phyloP scores from a whole-genome alignment of 1,140 invertebrate genomes.

The silkworm (Bombyx mori) region DNA sequence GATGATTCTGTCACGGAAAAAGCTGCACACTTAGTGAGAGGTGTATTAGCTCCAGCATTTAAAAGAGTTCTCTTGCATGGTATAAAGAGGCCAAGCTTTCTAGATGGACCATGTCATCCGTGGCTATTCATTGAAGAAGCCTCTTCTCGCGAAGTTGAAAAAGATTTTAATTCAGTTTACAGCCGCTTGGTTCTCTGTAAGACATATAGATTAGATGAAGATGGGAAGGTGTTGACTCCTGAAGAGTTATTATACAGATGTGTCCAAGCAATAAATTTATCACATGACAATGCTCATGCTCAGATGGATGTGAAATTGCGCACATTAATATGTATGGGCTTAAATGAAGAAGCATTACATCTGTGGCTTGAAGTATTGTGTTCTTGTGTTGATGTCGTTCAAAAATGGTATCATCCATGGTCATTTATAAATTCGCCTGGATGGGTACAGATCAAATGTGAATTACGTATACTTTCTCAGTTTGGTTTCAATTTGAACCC shows the following conservation, averaged over 20 bases:
- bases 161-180: constrained; percentile 98
- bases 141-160: constrained; percentile 95
- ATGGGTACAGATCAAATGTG: constrained; percentile 99
- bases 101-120: constrained; percentile 94
- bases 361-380: constrained; percentile 99
- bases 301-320: constrained; percentile 98
- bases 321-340: constrained; percentile 93
- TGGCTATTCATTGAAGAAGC: constrained; percentile 99
- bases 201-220: constrained; percentile 98
- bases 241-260: constrained; percentile 97
- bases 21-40: constrained; percentile 96
- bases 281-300: constrained; percentile 94
- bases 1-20: constrained; percentile 97
- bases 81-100: constrained; percentile 89
- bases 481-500: constrained; percentile 98
- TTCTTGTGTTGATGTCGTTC: constrained; percentile 94
- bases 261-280: constrained; percentile 95
- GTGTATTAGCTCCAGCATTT: constrained; percentile 92
- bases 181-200: constrained; percentile 97
- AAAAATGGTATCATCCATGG: constrained; percentile 99
- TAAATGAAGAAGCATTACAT: constrained; percentile 97
- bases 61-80: constrained; percentile 97
- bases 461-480: constrained; percentile 94
- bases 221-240: constrained; percentile 98
- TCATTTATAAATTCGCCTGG: constrained; percentile 99